These are phyloP conservation scores for Protophormia terraenovae DNA, from an alignment of 2,888 invertebrate species.

Conservation along the genomic window DNA sequence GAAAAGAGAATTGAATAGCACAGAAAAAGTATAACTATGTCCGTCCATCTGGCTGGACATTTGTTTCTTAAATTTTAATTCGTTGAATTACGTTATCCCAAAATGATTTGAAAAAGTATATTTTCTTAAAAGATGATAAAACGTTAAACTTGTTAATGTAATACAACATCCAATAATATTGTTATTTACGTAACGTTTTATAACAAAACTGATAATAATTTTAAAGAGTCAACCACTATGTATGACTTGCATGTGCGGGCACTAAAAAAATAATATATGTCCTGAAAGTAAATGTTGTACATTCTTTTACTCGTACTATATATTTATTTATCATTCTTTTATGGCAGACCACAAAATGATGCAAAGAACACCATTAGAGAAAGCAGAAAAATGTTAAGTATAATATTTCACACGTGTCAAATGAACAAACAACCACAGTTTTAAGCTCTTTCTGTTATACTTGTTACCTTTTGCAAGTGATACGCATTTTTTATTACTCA, in stretches of 20 bases:
- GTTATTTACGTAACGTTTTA: neutral
- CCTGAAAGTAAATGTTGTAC: neutral
- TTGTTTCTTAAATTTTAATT: no score
- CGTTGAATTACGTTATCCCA: no score
- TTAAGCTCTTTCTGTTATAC: constrained; percentile 2
- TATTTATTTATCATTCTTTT: constrained; percentile 15
- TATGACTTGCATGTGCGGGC: neutral
- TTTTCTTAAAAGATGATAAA: neutral
- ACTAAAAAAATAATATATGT: neutral
- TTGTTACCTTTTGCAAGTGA: neutral
- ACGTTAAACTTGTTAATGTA: neutral
- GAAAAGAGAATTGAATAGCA: no score
- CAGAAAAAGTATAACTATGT: no score
- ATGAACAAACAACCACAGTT: constrained; percentile 21
- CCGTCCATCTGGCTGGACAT: no score
- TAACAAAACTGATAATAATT: neutral
- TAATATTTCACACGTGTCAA: constrained; percentile 24
- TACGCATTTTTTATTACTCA: neutral
- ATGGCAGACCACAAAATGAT: constrained; percentile 12
- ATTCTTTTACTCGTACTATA: no score
- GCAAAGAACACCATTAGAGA: neutral
- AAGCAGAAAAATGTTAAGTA: neutral
- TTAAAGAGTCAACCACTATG: neutral
- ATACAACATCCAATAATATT: neutral
- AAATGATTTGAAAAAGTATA: neutral